phyloP scores from a whole-genome alignment of 2,888 invertebrate species.

The Idaea biselata region DNA sequence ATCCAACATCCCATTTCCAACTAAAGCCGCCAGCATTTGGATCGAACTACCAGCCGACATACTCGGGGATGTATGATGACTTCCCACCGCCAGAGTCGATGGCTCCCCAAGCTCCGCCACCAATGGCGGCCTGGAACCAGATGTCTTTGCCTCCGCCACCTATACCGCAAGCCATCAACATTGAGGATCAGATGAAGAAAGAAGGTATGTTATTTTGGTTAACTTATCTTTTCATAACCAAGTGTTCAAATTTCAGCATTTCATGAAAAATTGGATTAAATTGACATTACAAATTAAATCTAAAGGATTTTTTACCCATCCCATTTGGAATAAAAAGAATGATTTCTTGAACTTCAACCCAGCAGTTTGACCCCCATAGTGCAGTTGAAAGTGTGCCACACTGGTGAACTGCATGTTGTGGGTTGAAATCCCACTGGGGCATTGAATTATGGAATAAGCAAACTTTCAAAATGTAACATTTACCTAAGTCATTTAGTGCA shows the following conservation, averaged over 20 bases:
- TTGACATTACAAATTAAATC: too few relatives aligned
- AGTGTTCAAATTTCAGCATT: background rate
- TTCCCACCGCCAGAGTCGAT: constrained; percentile 49
- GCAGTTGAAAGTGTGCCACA: too few relatives aligned
- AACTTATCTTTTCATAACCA: background rate
- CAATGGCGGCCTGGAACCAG: constrained; percentile 65
- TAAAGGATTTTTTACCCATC: too few relatives aligned
- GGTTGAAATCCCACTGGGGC: too few relatives aligned
- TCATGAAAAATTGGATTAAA: background rate
- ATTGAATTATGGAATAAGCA: too few relatives aligned
- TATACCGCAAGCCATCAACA: constrained; percentile 48
- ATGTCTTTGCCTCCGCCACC: constrained; percentile 63
- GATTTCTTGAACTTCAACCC: too few relatives aligned
- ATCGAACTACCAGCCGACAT: constrained; percentile 53
- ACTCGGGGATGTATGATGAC: constrained; percentile 66
- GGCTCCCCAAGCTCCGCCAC: constrained; percentile 42
- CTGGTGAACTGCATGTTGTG: too few relatives aligned
- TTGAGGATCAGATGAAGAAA: constrained; percentile 75
- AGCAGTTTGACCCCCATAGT: too few relatives aligned
- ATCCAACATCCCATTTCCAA: background rate
- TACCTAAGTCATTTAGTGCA: background rate
- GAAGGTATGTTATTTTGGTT: constrained; percentile 56
- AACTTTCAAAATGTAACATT: too few relatives aligned
- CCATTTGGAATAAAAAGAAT: too few relatives aligned
- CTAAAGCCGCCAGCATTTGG: constrained; percentile 39